These are phyloP conservation scores for Plestiodon gilberti DNA, from an alignment of 2,113 vertebrate species.

Conservation along the genomic window DNA sequence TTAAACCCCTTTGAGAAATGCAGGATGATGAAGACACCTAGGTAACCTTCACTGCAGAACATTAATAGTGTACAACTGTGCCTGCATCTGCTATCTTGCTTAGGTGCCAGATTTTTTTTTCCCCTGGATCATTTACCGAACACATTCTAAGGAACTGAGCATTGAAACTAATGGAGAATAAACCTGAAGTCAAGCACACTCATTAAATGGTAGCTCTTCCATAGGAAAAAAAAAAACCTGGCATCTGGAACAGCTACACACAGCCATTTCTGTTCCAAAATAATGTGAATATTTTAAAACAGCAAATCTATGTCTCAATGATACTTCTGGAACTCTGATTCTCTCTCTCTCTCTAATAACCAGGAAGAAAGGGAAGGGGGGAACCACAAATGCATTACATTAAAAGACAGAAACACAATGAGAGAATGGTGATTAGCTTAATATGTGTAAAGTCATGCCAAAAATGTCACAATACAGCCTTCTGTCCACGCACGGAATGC, in stretches of 20 bases:
- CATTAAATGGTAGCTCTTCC: background rate
- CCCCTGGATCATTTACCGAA: background rate
- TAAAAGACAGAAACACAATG: background rate
- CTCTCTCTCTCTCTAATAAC: background rate
- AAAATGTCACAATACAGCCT: background rate
- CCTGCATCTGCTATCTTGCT: background rate
- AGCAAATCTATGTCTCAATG: background rate
- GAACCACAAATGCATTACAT: too few species aligned
- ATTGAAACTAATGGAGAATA: fast-evolving
- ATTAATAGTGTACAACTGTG: constrained; percentile 27
- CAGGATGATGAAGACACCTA: constrained; percentile 34
- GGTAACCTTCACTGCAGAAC: background rate
- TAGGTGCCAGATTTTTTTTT: background rate
- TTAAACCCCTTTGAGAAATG: constrained; percentile 32
- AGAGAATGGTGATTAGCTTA: background rate
- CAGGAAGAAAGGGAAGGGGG: background rate
- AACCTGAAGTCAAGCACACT: background rate
- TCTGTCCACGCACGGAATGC: fast-evolving
- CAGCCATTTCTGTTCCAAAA: background rate
- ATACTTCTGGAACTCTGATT: background rate
- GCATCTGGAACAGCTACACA: background rate
- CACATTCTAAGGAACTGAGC: constrained; percentile 15
- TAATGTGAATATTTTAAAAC: background rate
- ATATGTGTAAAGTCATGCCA: background rate
- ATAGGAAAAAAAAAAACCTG: background rate